Evolutionary conservation across 1,140 invertebrate species (phyloP).

Genomic region (Matsumurasca onukii): DNA sequence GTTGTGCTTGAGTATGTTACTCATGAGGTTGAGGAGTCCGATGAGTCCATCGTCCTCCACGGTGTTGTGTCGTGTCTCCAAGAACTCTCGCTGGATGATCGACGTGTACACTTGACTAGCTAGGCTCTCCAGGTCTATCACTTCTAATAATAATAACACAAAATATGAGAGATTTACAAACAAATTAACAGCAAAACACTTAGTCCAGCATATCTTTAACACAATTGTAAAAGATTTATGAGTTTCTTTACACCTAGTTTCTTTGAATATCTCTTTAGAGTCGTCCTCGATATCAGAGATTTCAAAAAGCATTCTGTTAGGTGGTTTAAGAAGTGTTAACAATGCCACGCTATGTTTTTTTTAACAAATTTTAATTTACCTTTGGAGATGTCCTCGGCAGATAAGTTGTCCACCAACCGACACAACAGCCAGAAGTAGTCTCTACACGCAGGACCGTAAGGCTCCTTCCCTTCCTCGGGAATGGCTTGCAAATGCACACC

Average conservation of each 20-base stretch:
- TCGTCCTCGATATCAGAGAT: no score
- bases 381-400: slow-evolving; percentile 73
- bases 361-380: no score
- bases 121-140: slow-evolving; percentile 67
- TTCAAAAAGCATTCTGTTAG: no score
- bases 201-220: no score
- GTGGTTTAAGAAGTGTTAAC: no score
- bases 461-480: slow-evolving; percentile 83
- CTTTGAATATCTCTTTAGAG: no score
- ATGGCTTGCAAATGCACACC: slow-evolving; percentile 53
- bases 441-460: slow-evolving; percentile 87
- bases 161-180: no score
- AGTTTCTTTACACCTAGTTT: no score
- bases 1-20: slow-evolving; percentile 85
- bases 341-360: no score
- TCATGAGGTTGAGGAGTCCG: slow-evolving; percentile 82
- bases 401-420: slow-evolving; percentile 77
- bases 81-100: slow-evolving; percentile 72
- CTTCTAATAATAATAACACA: slow-evolving; percentile 35
- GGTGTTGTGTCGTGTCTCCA: slow-evolving; percentile 77
- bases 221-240: no score
- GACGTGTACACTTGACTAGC: slow-evolving; percentile 73
- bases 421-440: slow-evolving; percentile 94
- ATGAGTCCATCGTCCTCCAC: slow-evolving; percentile 89
- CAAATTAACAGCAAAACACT: no score